phyloP scores from a whole-genome alignment of 2,888 invertebrate genomes.

The Gandaritis pyraliata region DNA sequence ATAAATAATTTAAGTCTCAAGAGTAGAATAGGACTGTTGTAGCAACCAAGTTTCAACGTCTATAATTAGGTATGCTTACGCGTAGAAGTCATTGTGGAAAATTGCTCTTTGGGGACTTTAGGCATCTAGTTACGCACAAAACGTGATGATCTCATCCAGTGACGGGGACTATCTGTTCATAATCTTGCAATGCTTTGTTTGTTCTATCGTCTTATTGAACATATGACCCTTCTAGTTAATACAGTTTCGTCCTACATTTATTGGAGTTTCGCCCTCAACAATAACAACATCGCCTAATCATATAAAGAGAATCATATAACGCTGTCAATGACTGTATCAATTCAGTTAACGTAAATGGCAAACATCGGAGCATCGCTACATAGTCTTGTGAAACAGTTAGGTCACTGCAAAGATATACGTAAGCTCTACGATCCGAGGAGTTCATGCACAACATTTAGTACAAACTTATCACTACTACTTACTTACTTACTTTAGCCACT shows the following conservation, averaged over 20 bases:
- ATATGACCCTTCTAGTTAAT: conserved; percentile 21
- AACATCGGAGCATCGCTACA: conserved; percentile 41
- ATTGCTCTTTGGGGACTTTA: too few species aligned
- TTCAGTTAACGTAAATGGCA: conserved; percentile 51
- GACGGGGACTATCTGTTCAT: background rate
- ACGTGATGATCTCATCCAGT: conserved; percentile 7
- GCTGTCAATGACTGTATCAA: conserved; percentile 46
- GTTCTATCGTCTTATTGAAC: conserved; percentile 20
- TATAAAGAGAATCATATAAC: conserved; percentile 41
- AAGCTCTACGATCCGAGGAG: background rate
- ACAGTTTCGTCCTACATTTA: conserved; percentile 34
- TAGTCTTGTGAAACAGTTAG: conserved; percentile 10
- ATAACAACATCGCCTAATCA: conserved; percentile 38
- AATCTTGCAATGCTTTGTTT: conserved; percentile 22
- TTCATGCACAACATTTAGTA: too few species aligned
- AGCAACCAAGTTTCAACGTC: background rate
- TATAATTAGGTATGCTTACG: too few species aligned
- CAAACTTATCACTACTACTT: too few species aligned
- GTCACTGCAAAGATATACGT: background rate
- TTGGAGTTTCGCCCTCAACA: conserved; percentile 30
- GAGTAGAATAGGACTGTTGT: background rate
- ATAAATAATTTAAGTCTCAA: conserved; percentile 15
- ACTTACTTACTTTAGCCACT: background rate
- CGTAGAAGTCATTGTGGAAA: too few species aligned
- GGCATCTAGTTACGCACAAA: background rate